Conservation (phyloP, 2,113 vertebrate genomes). For the Cyanoramphus novaezelandiae region DNA sequence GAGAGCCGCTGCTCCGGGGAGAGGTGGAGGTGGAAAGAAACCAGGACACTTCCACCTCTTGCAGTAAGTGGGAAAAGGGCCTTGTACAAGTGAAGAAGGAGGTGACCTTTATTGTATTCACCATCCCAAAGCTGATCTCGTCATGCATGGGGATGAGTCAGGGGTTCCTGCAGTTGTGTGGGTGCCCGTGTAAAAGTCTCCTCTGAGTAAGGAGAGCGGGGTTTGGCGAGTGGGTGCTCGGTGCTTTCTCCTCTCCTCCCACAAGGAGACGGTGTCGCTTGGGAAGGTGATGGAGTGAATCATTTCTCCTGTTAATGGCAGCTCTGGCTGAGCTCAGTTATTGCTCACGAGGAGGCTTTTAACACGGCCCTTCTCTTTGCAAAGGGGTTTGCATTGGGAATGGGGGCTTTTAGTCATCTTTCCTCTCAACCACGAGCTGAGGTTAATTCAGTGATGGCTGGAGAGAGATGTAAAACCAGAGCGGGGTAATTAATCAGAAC, state of each 20-base stretch:
- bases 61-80: background rate
- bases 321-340: background rate
- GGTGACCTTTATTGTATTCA: background rate
- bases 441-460: background rate
- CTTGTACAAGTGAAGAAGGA: background rate
- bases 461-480: background rate
- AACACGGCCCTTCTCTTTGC: background rate
- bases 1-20: background rate
- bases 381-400: background rate
- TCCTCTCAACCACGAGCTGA: background rate
- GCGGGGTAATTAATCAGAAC: background rate
- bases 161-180: background rate
- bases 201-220: background rate
- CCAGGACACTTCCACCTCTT: background rate
- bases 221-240: conserved; percentile 19
- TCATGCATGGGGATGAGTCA: conserved; percentile 14
- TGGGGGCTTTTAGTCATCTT: background rate
- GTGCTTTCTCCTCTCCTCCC: conserved; percentile 25
- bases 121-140: conserved; percentile 12
- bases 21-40: background rate
- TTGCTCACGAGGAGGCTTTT: background rate
- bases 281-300: background rate
- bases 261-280: background rate
- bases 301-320: background rate
- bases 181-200: conserved; percentile 27